Conservation (phyloP, 2,888 invertebrate species). For the Argyra leucocephala region DNA sequence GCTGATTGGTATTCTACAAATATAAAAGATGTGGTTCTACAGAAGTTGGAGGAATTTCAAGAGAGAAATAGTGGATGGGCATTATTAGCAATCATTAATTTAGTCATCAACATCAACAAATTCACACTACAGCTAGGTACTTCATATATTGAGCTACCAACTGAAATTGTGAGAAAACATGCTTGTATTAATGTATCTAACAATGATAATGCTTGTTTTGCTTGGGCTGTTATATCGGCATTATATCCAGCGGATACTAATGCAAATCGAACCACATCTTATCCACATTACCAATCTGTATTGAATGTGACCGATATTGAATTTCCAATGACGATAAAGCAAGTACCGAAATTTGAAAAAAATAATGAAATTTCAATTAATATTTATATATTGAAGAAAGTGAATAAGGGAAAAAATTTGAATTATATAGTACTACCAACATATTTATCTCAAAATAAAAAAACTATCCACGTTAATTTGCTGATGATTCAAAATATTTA, state of each 20-base stretch:
- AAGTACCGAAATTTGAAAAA: background rate
- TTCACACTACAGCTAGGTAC: background rate
- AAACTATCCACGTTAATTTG: constrained; percentile 1
- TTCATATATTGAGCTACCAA: constrained; percentile 7
- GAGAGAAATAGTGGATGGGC: constrained; percentile 8
- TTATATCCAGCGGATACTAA: background rate
- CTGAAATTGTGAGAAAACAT: background rate
- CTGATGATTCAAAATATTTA: background rate
- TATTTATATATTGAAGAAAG: too few relatives aligned
- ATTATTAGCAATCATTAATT: background rate
- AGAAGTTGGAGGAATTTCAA: constrained; percentile 2
- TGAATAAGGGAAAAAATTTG: background rate
- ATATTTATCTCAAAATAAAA: background rate
- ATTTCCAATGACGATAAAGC: background rate
- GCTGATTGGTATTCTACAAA: background rate
- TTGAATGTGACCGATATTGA: background rate
- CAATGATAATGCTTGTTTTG: background rate
- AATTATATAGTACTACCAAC: background rate
- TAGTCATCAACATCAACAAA: constrained; percentile 1
- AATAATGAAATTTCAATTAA: too few relatives aligned
- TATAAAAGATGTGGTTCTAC: background rate
- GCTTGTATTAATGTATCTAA: background rate
- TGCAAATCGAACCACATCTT: background rate
- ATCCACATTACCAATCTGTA: background rate
- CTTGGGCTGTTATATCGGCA: background rate